Base-by-base conservation (phyloP, 1,140 invertebrate species). In the Eriocheir sinensis region DNA sequence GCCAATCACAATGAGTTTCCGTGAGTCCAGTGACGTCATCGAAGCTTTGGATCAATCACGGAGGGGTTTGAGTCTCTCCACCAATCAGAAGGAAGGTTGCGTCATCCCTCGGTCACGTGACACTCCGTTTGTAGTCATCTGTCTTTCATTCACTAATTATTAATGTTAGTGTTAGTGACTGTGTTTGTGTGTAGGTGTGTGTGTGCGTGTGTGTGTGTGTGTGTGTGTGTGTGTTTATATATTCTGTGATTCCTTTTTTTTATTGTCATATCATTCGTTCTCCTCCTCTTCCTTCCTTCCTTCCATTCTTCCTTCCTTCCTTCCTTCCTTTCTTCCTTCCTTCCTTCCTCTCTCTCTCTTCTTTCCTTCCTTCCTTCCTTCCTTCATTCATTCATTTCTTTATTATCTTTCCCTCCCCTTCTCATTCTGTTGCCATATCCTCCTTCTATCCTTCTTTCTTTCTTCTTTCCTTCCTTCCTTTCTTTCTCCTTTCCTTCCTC, bases 151-250 rank as follows among this genome's bases (percentile, higher is more conserved):
- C 30, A 34, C 41, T 41, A 41, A 88, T 88, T 41, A n/a, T 41
- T 17, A 38, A n/a, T n/a, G n/a, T n/a, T n/a, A n/a, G n/a, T n/a
- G n/a, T n/a, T 41, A 21, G 2, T 41, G 44, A 36, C 0, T 88
- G 34, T 38, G 21, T 41, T 41, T 41, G 21, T 88, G 21, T 88
- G 44, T 88, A 85, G 27, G 21, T 88, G 21, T 38, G 44, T 88
- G 44, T 88, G 27, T 88, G 44, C 41, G n/a, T 15, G 44, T 89
- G 30, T 89, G 30, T 89, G n/a, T 41, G 44, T 89, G 44, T 89
- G 44, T 89, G n/a, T 34, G 34, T 4, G 0, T 85, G 17, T 30
- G 30, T 85, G 17, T n/a, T 36, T 85, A 12, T 30, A 85, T 27
- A 85, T 85, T 83, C 12, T 9, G 36, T 86, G 41, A 83, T 86